Evolutionary conservation across 2,113 vertebrate genomes (phyloP).

Genomic region (Smithornis capensis): DNA sequence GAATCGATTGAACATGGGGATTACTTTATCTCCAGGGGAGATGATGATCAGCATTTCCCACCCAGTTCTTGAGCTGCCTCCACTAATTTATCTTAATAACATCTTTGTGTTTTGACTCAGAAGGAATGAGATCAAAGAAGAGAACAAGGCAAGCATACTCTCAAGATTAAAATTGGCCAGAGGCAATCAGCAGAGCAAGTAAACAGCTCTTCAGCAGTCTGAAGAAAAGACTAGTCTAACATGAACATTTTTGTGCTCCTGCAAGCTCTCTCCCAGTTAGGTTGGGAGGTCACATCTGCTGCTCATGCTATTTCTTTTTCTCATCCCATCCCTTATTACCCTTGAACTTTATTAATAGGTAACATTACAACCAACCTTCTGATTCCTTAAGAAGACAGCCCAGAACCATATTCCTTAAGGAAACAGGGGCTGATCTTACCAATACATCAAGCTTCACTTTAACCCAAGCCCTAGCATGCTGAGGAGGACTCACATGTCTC

Average conservation of each 20-base stretch:
- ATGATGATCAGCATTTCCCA: slow-evolving; percentile 53
- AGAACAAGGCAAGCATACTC: slow-evolving; percentile 8
- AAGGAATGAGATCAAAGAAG: slow-evolving; percentile 53
- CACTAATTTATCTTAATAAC: slow-evolving; percentile 64
- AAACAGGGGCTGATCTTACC: background rate
- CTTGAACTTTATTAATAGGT: background rate
- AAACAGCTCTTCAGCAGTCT: slow-evolving; percentile 45
- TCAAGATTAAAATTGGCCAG: slow-evolving; percentile 47
- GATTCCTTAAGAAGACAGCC: background rate
- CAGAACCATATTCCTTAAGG: background rate
- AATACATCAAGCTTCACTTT: background rate
- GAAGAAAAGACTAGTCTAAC: background rate
- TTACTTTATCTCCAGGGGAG: slow-evolving; percentile 45
- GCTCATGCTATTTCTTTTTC: background rate
- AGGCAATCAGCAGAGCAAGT: slow-evolving; percentile 38
- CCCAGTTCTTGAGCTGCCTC: slow-evolving; percentile 41
- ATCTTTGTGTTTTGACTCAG: slow-evolving; percentile 54
- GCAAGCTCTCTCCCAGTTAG: background rate
- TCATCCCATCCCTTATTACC: background rate
- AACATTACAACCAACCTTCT: background rate
- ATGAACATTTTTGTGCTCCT: background rate
- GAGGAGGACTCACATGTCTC: background rate
- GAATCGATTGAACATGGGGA: slow-evolving; percentile 25
- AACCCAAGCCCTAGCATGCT: background rate
- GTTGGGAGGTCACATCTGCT: background rate